phyloP scores from a whole-genome alignment of 2,113 vertebrate species.

The Zosterops japonicus region DNA sequence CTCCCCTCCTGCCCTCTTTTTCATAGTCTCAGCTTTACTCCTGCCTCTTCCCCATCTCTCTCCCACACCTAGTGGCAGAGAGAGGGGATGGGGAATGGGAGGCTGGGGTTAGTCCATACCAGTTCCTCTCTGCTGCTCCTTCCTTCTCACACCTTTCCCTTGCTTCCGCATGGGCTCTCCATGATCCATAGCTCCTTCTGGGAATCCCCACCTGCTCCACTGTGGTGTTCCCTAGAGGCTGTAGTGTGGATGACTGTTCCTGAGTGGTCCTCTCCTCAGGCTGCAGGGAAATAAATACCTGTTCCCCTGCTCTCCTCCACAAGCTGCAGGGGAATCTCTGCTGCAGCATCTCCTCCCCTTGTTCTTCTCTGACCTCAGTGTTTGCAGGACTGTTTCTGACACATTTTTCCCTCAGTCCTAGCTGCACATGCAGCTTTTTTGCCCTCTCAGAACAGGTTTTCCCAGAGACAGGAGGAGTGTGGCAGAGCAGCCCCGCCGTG shows the following conservation, averaged over 20 bases:
- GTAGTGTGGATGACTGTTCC: background rate
- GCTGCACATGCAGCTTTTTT: background rate
- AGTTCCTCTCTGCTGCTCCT: background rate
- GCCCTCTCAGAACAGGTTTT: rapidly evolving
- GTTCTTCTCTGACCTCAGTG: background rate
- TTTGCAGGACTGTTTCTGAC: background rate
- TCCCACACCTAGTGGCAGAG: background rate
- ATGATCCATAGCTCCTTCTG: background rate
- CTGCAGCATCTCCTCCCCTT: too few relatives aligned
- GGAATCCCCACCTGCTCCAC: background rate
- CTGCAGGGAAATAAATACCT: background rate
- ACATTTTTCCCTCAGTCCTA: background rate
- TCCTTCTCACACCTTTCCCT: background rate
- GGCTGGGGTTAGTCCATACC: background rate
- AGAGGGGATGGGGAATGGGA: background rate
- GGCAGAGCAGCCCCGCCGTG: rapidly evolving
- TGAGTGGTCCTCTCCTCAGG: background rate
- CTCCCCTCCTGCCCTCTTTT: background rate
- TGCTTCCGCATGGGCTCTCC: background rate
- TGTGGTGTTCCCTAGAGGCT: too few relatives aligned
- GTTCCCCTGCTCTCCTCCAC: background rate
- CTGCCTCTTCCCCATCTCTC: background rate
- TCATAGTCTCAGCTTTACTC: background rate
- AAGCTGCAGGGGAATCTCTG: background rate
- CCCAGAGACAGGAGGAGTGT: background rate